These are phyloP conservation scores for Thecophora atra DNA, from an alignment of 2,888 invertebrate species.

Conservation along the genomic window DNA sequence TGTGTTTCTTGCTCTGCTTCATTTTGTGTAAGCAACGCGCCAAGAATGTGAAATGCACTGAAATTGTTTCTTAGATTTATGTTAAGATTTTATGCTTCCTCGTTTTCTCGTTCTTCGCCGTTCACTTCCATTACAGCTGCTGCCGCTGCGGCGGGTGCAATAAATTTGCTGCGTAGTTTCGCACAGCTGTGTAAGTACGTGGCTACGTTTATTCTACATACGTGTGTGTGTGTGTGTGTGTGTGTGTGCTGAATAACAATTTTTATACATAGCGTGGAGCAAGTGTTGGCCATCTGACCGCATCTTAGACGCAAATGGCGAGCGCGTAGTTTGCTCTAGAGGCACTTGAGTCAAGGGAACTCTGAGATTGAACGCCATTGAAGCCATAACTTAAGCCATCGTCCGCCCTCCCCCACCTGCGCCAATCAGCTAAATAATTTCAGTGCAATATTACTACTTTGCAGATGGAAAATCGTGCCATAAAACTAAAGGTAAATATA, in stretches of 20 bases:
- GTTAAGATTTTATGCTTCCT: constrained; percentile 15
- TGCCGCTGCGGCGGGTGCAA: constrained; percentile 6
- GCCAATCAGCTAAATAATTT: neutral
- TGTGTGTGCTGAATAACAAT: neutral
- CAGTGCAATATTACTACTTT: constrained; percentile 2
- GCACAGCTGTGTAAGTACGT: constrained; percentile 7
- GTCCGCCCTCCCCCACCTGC: neutral
- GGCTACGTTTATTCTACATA: neutral
- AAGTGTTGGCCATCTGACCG: constrained; percentile 9
- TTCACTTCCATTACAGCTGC: neutral
- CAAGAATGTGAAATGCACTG: constrained; percentile 26
- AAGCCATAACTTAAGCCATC: constrained; percentile 9
- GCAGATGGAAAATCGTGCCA: no score
- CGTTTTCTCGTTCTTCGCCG: neutral
- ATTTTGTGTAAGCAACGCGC: constrained; percentile 18
- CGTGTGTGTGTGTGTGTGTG: neutral
- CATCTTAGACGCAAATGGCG: neutral
- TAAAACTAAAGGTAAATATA: no score
- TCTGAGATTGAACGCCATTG: constrained; percentile 15
- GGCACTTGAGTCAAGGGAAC: constrained; percentile 15
- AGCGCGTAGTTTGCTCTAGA: constrained; percentile 26
- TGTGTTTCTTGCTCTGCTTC: neutral
- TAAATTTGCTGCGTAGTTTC: constrained; percentile 13
- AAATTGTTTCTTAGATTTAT: constrained; percentile 18
- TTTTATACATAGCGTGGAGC: neutral